Evolutionary conservation across 2,797 vertebrate species (phyloP).

Genomic region (Margarornis squamiger): DNA sequence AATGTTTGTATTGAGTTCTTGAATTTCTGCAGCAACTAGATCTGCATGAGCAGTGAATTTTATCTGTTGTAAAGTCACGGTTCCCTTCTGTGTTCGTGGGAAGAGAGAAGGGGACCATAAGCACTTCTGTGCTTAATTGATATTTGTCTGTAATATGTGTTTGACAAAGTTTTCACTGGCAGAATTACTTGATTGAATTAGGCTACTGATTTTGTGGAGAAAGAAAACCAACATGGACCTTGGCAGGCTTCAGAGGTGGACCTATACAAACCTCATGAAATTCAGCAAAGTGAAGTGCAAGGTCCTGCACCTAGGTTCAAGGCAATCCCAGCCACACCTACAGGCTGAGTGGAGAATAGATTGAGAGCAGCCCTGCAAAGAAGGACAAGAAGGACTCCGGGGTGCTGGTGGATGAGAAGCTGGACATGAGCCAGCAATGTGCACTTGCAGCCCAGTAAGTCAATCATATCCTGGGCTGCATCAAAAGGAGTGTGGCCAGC

Average conservation of each 20-base stretch:
- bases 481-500: background rate
- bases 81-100: too few relatives aligned
- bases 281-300: background rate
- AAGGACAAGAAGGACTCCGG: background rate
- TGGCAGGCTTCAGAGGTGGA: background rate
- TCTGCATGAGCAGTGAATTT: background rate
- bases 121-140: background rate
- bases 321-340: background rate
- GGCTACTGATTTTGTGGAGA: rapidly evolving
- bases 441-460: rapidly evolving
- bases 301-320: rapidly evolving
- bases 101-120: background rate
- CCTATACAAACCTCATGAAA: background rate
- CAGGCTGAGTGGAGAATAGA: background rate
- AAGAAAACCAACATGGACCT: background rate
- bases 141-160: background rate
- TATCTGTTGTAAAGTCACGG: background rate
- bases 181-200: background rate
- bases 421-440: background rate
- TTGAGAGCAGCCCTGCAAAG: background rate
- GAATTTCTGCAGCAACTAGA: background rate
- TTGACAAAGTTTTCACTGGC: background rate
- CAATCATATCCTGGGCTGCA: background rate
- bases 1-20: background rate
- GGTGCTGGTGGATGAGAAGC: background rate